A percentile compares a stretch with the other conserved stretches of the same genome.
These are phyloP conservation scores for Tichodroma muraria DNA, from an alignment of 2,113 vertebrate genomes.

Conservation along the genomic window DNA sequence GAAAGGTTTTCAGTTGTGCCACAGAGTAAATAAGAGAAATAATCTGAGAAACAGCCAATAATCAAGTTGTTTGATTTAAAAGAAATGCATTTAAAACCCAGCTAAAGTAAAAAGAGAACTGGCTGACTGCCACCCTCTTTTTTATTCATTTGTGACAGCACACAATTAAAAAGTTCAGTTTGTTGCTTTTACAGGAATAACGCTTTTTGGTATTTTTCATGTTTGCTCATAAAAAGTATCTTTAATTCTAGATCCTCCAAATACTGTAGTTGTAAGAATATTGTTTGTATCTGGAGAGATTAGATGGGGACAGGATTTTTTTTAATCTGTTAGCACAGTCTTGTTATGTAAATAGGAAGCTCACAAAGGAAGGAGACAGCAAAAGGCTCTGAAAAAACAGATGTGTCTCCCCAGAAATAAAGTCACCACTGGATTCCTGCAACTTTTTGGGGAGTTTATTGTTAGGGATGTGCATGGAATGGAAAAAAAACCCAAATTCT, in stretches of 20 bases:
- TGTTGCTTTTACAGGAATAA: neutral
- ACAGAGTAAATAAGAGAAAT: neutral
- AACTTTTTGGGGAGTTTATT: neutral
- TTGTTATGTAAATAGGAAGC: constrained; percentile 48
- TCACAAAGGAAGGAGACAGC: neutral
- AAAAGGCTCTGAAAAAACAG: neutral
- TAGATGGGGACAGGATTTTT: constrained; percentile 43
- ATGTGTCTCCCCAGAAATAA: neutral
- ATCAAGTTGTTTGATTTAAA: neutral
- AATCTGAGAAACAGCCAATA: neutral
- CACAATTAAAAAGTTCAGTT: neutral
- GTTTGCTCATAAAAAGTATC: neutral
- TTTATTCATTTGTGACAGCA: neutral
- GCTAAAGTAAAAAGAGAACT: neutral
- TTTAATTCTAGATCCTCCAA: constrained; percentile 19
- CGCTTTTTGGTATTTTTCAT: neutral
- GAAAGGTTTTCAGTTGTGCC: neutral
- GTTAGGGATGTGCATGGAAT: neutral
- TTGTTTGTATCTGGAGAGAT: constrained; percentile 19
- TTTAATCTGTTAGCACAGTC: constrained; percentile 36
- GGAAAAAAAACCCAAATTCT: neutral
- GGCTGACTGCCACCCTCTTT: neutral
- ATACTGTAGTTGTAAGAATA: constrained; percentile 29
- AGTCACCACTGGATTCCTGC: neutral
- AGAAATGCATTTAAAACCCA: neutral